Evolutionary conservation across 1,140 invertebrate genomes (phyloP), one percentile per base, ranked within the genome.

Genomic region (Drosophila sp.): DNA sequence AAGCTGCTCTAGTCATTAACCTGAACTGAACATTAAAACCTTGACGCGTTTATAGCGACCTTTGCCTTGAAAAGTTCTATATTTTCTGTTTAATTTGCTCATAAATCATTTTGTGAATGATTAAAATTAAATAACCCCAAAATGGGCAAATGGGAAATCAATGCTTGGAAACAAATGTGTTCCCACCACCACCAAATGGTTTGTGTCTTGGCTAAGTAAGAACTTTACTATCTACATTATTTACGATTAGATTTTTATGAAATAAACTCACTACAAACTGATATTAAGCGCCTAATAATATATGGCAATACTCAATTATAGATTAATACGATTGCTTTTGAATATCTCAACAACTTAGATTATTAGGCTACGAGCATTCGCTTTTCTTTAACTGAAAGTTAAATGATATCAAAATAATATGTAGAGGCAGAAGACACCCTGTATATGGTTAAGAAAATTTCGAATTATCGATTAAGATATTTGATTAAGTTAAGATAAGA

Each of bases 221-320:
- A 50, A 23, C 44, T 50, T 50, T 50, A 27, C 44, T 27, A 50
- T 50, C 23, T 50, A 50, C 44, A 50, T 50, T 47, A 25, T 47
- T 25, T 7, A 47, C 44, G 6, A 11, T 44, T 44, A 44, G 33
- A 33, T 33, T 33, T 7, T 35, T 35, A 35, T 35, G 2, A 35
- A 35, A 8, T 35, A 35, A 8, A 35, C 2, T 35, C 17, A 17
- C 17, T 17, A 17, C 17, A 17, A 17, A 17, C 17, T 17, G 17
- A 17, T 17, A 17, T 17, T 17, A 17, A 17, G 17, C 17, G 17
- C 17, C 17, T 17, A 17, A 17, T 17, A 17, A 17, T 17, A 17
- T 17, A 17, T 17, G 17, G 17, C 17, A 17, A 17, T 17, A 17
- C 17, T 17, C 17, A 17, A 17, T 17, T 17, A 17, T 17, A 17